Evolutionary conservation across 2,113 vertebrate species (phyloP), one percentile per base, ranked within the genome.

Genomic region (Potamarius usumacintae): DNA sequence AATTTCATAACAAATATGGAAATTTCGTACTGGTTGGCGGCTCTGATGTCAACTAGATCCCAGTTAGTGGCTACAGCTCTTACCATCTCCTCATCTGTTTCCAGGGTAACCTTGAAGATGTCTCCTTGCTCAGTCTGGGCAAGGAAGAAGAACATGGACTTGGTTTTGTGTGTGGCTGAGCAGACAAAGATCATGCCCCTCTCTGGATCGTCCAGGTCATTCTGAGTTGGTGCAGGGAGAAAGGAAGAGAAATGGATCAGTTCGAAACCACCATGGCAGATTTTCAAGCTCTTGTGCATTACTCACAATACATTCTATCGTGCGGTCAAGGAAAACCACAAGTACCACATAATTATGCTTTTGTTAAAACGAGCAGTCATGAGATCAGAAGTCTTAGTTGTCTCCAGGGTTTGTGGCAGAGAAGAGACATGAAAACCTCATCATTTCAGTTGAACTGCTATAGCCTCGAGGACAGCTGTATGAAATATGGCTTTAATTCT

Each of bases 61-160:
- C 20, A 58, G 2, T 30, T n/a, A 42, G 12, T 17, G 12, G 7
- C 50, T 7, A 20, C 15, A 18, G 1, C 42, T 22, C 96, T 95
- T 90, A 99, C 98, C 98, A 99, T 99, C 93, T 99, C 98, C 91
- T 99, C 98, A 89, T 99, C 98, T 0, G 98, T 99, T 94, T 99
- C 98, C 90, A 99, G 92, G 11, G 98, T 99, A 85, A 99, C 98
- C 92, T 99, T 99, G 89, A 99, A 99, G 90, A 99, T 99, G 92
- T 99, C 98, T 1, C 98, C 98, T 91, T 99, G 98, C 94, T 99
- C 98, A 0, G 98, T 99, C 93, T 99, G 98, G 62, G 98, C 97
- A 94, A 99, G 93, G 94, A 99, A 99, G 93, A 99, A 99, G 93
- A 99, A 99, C 98, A 99, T 99, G 42, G 98, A 98, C 90, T 99